Evolutionary conservation across 2,797 vertebrate genomes (phyloP).

Genomic region (Avahi laniger): DNA sequence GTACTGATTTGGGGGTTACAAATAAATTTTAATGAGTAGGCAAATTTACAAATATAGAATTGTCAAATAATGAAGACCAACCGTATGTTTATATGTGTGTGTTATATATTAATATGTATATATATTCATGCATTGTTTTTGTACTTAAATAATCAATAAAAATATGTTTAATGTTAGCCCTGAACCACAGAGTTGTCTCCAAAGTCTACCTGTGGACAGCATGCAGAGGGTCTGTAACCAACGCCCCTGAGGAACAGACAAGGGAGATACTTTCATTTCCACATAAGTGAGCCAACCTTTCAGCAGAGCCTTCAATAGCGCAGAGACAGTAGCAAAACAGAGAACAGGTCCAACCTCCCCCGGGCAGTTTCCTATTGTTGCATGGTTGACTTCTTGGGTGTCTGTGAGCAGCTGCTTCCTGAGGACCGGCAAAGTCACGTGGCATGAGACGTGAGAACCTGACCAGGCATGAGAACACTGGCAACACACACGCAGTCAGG

Average conservation of each 20-base stretch:
- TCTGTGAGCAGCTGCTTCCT: not conserved
- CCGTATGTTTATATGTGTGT: too few species aligned
- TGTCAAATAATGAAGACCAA: not conserved
- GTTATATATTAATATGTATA: not conserved
- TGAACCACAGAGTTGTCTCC: not conserved
- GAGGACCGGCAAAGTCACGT: not conserved
- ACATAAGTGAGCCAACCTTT: not conserved
- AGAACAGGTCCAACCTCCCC: not conserved
- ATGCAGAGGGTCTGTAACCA: not conserved
- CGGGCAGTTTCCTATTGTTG: not conserved
- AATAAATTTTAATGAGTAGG: not conserved
- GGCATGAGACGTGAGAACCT: too few species aligned
- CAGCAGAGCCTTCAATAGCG: not conserved
- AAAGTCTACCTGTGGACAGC: not conserved
- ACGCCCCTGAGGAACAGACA: not conserved
- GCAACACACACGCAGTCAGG: not conserved
- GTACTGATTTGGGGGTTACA: not conserved
- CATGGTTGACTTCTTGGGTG: not conserved
- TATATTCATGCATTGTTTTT: not conserved
- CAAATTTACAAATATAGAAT: not conserved
- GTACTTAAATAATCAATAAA: not conserved
- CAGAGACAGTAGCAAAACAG: not conserved
- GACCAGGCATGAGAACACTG: not conserved
- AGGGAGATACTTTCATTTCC: not conserved
- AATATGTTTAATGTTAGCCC: not conserved